Conservation (phyloP, 2,113 vertebrate species). For the Chaenocephalus aceratus region DNA sequence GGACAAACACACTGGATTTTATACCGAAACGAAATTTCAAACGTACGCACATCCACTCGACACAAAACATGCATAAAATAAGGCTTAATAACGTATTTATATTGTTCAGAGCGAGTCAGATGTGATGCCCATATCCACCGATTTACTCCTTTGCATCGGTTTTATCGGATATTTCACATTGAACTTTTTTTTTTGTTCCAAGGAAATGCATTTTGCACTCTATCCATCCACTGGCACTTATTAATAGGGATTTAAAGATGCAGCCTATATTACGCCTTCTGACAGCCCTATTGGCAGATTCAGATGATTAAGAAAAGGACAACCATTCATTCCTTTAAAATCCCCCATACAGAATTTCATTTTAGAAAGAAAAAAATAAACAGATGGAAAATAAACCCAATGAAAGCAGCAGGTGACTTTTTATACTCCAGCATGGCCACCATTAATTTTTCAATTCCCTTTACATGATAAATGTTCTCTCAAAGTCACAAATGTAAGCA, state of each 20-base stretch:
- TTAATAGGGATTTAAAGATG: slow-evolving; percentile 51
- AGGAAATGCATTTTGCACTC: slow-evolving; percentile 41
- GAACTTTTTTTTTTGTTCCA: slow-evolving; percentile 36
- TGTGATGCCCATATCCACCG: slow-evolving; percentile 51
- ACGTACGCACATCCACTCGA: slow-evolving; percentile 69
- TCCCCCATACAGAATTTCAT: slow-evolving; percentile 43
- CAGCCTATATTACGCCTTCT: slow-evolving; percentile 29
- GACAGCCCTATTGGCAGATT: slow-evolving; percentile 35
- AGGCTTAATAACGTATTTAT: slow-evolving; percentile 77
- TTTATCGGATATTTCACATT: slow-evolving; percentile 50
- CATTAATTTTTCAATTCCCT: slow-evolving; percentile 65
- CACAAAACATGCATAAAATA: slow-evolving; percentile 80
- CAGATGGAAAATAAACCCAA: slow-evolving; percentile 19
- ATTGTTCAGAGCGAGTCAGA: slow-evolving; percentile 66
- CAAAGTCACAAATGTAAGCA: slow-evolving; percentile 36
- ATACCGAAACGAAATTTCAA: slow-evolving; percentile 55
- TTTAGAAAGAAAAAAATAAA: slow-evolving; percentile 5
- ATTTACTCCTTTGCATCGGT: slow-evolving; percentile 47
- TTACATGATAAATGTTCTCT: slow-evolving; percentile 55
- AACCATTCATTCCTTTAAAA: slow-evolving; percentile 36
- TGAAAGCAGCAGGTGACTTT: slow-evolving; percentile 72
- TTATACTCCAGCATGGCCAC: slow-evolving; percentile 55
- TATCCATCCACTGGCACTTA: slow-evolving; percentile 53
- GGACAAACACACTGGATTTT: slow-evolving; percentile 56
- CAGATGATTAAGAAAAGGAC: slow-evolving; percentile 26